Evolutionary conservation across 2,113 vertebrate genomes (phyloP), one percentile per base, ranked within the genome.

Genomic region (Fulica atra): DNA sequence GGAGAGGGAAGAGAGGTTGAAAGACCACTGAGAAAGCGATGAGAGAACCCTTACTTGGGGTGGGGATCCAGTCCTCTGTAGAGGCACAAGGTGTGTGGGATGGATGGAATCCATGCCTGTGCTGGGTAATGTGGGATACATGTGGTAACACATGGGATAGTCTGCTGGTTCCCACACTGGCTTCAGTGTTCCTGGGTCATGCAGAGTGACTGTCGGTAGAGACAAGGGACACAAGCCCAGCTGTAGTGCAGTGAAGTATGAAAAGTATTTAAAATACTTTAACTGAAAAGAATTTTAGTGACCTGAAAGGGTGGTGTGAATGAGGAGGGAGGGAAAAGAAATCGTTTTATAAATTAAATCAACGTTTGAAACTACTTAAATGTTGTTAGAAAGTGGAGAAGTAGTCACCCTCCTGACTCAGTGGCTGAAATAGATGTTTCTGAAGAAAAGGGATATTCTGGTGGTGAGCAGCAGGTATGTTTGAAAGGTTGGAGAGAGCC

Each of bases 121-220:
- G 56, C 56, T 21, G 68, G 50, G n/a, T n/a, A n/a, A n/a, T n/a
- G n/a, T n/a, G n/a, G n/a, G n/a, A n/a, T n/a, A n/a, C n/a, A 42
- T 4, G 21, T 72, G 50, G 7, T 56, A 66, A 36, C 28, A 4
- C 1, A 1, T 13, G 25, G 8, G n/a, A 11, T 16, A 4, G 76
- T 44, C 57, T 82, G 46, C 51, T 38, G 31, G 10, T 7, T 28
- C 24, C 48, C 0, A 1, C 13, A 7, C 50, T 1, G 1, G 35
- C 38, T 82, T 24, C 0, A 0, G 0, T 36, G 60, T 28, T 66
- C 25, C 64, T 13, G 12, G 48, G 21, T 11, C n/a, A 12, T 73
- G 70, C 35, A 13, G 31, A 3, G 26, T 64, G 54, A 7, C 25
- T 4, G 3, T 26, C 53, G 72, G 11, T 53, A 40, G 16, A 57